Conservation (phyloP, 1,140 invertebrate species). For the Agraylea sexmaculata region DNA sequence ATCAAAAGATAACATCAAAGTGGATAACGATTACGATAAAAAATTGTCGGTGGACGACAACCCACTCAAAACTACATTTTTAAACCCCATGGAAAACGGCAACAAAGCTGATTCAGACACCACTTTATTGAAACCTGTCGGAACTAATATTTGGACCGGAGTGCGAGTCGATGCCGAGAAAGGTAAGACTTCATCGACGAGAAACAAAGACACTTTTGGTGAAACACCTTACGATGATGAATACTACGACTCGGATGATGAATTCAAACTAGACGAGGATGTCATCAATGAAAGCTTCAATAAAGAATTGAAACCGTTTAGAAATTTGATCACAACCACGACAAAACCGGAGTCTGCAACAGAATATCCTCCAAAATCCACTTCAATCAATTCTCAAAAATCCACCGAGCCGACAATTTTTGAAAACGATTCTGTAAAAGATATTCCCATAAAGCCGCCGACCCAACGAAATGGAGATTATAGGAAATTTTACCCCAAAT, state of each 20-base stretch:
- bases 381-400: background rate
- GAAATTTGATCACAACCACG: background rate
- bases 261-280: constrained; percentile 11
- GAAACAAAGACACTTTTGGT: constrained; percentile 7
- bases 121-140: constrained; percentile 12
- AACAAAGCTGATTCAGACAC: constrained; percentile 7
- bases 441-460: constrained; percentile 4
- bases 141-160: constrained; percentile 16
- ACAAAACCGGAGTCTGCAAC: background rate
- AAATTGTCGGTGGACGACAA: background rate
- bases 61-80: constrained; percentile 12
- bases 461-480: constrained; percentile 10
- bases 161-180: too few species aligned
- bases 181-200: constrained; percentile 7
- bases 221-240: constrained; percentile 18
- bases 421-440: constrained; percentile 1
- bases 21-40: constrained; percentile 5
- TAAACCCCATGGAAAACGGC: constrained; percentile 9
- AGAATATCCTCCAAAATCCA: background rate
- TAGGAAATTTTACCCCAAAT: constrained; percentile 14
- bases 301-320: background rate
- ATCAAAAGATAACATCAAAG: constrained; percentile 10
- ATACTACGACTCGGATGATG: constrained; percentile 18
- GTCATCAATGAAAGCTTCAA: background rate
- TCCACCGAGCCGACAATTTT: background rate